Percentiles rank a stretch among this genome's conserved stretches.
Evolutionary conservation across 2,888 invertebrate genomes (phyloP).

Genomic region (Spisula solida): DNA sequence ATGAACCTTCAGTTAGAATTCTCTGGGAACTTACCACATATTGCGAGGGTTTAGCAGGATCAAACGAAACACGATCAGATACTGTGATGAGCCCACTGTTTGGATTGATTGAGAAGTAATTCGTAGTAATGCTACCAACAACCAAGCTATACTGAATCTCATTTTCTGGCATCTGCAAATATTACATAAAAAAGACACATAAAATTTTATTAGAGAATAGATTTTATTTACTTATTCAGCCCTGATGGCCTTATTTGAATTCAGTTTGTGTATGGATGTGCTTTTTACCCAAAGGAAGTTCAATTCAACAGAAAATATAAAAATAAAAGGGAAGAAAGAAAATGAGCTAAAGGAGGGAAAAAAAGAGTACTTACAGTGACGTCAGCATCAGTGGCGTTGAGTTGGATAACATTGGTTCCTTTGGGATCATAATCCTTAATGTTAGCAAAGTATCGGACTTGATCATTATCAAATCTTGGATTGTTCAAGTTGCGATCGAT

Average conservation of each 20-base stretch:
- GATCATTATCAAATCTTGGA: conserved; percentile 76
- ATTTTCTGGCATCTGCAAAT: conserved; percentile 78
- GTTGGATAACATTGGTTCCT: conserved; percentile 78
- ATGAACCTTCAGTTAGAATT: no score
- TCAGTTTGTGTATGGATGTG: no score
- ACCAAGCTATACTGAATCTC: conserved; percentile 70
- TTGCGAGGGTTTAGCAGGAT: conserved; percentile 50
- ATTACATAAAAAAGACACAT: not conserved
- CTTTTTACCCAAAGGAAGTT: no score
- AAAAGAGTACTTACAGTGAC: conserved; percentile 74
- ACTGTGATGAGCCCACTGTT: conserved; percentile 75
- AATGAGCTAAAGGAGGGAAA: no score
- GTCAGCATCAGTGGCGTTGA: conserved; percentile 82
- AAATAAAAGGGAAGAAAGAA: no score
- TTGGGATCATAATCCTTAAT: conserved; percentile 82
- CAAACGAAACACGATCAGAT: conserved; percentile 68
- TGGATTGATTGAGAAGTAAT: conserved; percentile 80
- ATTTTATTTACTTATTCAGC: no score
- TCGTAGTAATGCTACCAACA: conserved; percentile 54
- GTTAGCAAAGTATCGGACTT: conserved; percentile 68
- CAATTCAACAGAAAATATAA: no score
- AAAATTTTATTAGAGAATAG: no score
- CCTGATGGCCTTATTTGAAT: no score
- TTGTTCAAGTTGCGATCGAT: conserved; percentile 80
- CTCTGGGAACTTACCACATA: conserved; percentile 62